Evolutionary conservation across 2,888 invertebrate genomes (phyloP).

Genomic region (Aphrophora alni): DNA sequence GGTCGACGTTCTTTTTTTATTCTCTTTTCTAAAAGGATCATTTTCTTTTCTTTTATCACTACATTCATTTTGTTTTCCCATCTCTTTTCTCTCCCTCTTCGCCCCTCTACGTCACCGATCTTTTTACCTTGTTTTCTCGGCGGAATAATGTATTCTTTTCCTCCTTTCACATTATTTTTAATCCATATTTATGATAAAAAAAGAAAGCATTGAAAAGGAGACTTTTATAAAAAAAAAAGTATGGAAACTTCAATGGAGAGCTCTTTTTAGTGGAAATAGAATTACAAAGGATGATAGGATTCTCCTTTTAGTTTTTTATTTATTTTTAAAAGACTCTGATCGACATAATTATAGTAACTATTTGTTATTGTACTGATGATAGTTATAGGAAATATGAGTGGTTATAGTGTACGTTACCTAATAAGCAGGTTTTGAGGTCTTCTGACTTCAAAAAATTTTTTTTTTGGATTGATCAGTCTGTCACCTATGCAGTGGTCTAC

Average conservation of each 20-base stretch:
- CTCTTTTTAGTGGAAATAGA: neutral
- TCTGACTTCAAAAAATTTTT: no score
- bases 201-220: conserved; percentile 7
- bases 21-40: neutral
- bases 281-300: neutral
- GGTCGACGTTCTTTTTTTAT: neutral
- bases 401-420: no score
- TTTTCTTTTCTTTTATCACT: neutral
- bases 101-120: conserved; percentile 3
- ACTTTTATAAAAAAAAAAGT: neutral
- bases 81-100: conserved; percentile 15
- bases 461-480: no score
- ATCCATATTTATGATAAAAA: conserved; percentile 38
- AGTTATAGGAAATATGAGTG: no score
- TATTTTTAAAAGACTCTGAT: no score
- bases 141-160: conserved; percentile 26
- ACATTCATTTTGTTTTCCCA: neutral
- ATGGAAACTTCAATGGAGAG: neutral
- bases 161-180: conserved; percentile 37
- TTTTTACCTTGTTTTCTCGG: neutral
- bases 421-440: no score
- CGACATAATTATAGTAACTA: no score
- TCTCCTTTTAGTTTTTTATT: no score
- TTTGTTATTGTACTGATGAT: no score
- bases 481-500: no score